Evolutionary conservation across 2,888 invertebrate species (phyloP), one percentile per base, ranked within the genome.

Genomic region (Ecliptopera silaceata): DNA sequence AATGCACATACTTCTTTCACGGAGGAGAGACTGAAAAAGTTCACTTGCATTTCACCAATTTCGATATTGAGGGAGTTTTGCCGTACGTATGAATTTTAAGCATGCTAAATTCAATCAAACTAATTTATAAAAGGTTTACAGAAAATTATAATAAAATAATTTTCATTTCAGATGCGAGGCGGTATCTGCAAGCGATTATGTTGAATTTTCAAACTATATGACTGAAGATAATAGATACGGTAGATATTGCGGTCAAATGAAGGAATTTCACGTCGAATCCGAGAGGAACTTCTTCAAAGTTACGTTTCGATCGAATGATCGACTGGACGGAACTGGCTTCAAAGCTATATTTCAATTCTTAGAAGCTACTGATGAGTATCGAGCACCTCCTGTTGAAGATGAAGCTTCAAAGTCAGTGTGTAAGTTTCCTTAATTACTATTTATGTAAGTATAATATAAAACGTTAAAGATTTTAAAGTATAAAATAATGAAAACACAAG

Each of bases 121-220:
- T 31, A 11, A n/a, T 31, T 29, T 6, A 29, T n/a, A 31, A 31
- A 31, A 31, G n/a, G n/a, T 31, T 31, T 3, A 31, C 5, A 3
- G 31, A 3, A 31, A 39, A 3, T 38, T 2, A 38, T 4, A 15
- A 38, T 6, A 38, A 8, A 12, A 6, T 34, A n/a, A 8, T 12
- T 8, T 18, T 42, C n/a, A 1, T 48, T 92, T 85, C 91, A 99
- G 98, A 65, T 99, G 99, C 81, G 96, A 97, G 74, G 96, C 96
- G 56, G 93, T 94, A 43, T 96, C 98, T 1, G 97, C 97, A 39
- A 98, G 98, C 77, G 99, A 99, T 86, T 98, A 96, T 86, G 96
- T 99, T 49, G 97, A 98, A 83, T 98, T 99, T 88, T 98, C 98
- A 43, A 99, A 99, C 91, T 97, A 96, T 80, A 94, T 96, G 93